Evolutionary conservation across 2,797 vertebrate species (phyloP), one percentile per base, ranked within the genome.

Genomic region (Molossus alvarezi): DNA sequence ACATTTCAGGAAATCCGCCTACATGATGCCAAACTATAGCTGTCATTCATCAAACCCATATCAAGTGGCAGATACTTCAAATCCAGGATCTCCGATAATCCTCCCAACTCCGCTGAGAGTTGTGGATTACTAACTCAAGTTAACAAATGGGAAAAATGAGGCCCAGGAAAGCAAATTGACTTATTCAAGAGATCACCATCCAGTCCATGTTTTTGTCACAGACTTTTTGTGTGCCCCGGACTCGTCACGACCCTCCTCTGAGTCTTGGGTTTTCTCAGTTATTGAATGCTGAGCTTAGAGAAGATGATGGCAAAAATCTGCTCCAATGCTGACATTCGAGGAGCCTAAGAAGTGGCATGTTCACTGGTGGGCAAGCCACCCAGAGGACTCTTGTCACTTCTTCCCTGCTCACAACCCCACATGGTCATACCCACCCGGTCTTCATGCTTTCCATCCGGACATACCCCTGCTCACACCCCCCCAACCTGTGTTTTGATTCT

Each of bases 181-280:
- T 84, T 76, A 41, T 9, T 75, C 48, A 48, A 64, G 53, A 8
- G 53, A 8, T 83, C 37, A 53, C 57, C 18, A 3, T 37, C 21
- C 15, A 6, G 51, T 37, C 55, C 10, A 21, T 18, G 29, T 37
- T 64, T 62, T 62, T 79, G 73, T 88, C 45, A 41, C 51, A 64
- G 11, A 33, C 5, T 64, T 83, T 80, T 37, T 86, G 25, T 73
- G 18, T 72, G 6, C 27, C 48, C 12, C 8, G 5, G 51, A 10
- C 65, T 81, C 71, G 21, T 15, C 37, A 15, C 14, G 23, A 27
- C 27, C 21, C 48, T 51, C 48, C 29, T 88, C 51, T 21, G 51
- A 81, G 51, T 58, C 73, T 72, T 45, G 7, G 48, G 37, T 71
- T 81, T 91, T 77, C 77, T 90, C 37, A 51, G 79, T 75, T 91